Evolutionary conservation across 2,888 invertebrate species (phyloP), one percentile per base, ranked within the genome.

Genomic region (Trissolcus brochymenae): DNA sequence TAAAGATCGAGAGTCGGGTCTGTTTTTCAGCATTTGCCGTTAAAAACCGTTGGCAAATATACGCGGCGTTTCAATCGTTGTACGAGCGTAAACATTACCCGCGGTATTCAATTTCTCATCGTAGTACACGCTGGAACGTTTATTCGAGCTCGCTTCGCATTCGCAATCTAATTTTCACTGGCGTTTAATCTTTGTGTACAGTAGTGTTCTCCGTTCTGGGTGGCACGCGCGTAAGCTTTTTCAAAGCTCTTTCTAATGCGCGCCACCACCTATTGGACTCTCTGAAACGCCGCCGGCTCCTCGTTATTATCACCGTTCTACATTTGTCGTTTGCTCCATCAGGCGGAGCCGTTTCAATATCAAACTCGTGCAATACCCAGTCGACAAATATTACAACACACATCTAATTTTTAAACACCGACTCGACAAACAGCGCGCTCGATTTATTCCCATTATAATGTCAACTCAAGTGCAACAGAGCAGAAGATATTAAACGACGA

Each of bases 91-190:
- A 74, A 66, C 55, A 68, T 71, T 60, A 61, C 55, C 60, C 70
- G 51, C 60, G 72, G 73, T 80, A 78, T 82, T 81, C 76, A 79
- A 80, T 79, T 79, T 56, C 76, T 66, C 65, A 51, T 74, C 79
- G 62, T 54, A 75, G 62, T 71, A 72, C 64, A 35, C 6, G 21
- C 50, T 14, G 40, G 40, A 46, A 29, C 66, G 57, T 78, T 74
- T 80, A 65, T 67, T 76, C 73, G 73, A 51, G 73, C 67, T 80
- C 61, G 82, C 80, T 80, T 84, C 82, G 82, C 82, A 78, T 81
- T 82, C 82, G 81, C 84, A 85, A 85, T 87, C 86, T 84, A 87
- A 87, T 87, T 87, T 87, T 85, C 84, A 78, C 79, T 81, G 72
- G 81, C 83, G 83, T 86, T 87, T 87, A 87, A 86, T 86, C 85